Percentiles rank a stretch among this genome's conserved stretches.
These are phyloP conservation scores for Phaenicophaeus curvirostris DNA, from an alignment of 2,797 vertebrate species.

Conservation along the genomic window DNA sequence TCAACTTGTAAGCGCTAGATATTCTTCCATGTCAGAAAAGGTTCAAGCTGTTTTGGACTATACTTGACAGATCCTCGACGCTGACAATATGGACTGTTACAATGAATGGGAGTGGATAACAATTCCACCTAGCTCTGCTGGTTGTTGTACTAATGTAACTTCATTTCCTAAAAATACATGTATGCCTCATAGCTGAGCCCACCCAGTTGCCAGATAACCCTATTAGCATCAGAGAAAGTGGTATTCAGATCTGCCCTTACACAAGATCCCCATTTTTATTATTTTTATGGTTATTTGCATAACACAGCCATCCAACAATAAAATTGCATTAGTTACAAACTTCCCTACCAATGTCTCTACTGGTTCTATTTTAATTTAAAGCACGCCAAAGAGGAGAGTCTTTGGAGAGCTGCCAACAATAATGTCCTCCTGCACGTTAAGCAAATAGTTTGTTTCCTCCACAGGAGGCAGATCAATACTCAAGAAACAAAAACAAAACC, in stretches of 20 bases:
- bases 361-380: constrained; percentile 23
- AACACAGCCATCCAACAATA: background rate
- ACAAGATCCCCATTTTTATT: background rate
- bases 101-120: background rate
- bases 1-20: background rate
- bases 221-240: constrained; percentile 7
- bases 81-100: background rate
- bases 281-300: constrained; percentile 24
- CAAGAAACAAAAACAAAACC: constrained; percentile 68
- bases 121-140: accelerated
- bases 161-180: background rate
- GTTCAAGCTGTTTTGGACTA: background rate
- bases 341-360: background rate
- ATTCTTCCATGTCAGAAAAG: background rate
- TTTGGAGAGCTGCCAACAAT: constrained; percentile 55
- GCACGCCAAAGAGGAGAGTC: background rate
- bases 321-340: background rate
- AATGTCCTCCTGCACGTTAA: constrained; percentile 49
- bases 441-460: constrained; percentile 76
- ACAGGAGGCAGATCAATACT: constrained; percentile 70
- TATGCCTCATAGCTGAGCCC: background rate
- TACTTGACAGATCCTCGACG: background rate
- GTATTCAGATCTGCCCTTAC: background rate
- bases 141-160: background rate
- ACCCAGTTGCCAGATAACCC: background rate